phyloP scores from a whole-genome alignment of 2,797 vertebrate species.

The Myiotriccus ornatus region DNA sequence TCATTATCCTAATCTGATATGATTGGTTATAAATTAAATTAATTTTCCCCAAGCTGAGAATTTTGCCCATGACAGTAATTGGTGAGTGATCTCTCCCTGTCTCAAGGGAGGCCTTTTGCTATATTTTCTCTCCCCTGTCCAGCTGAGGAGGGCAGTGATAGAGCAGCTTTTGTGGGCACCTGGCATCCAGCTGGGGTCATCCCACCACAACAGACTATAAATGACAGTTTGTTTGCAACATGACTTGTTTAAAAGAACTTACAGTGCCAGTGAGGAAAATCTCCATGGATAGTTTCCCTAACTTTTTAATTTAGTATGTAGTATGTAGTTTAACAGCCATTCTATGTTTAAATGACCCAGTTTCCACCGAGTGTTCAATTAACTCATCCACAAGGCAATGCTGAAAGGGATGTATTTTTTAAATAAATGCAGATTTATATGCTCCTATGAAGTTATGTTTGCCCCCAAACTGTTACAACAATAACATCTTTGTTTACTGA shows the following conservation, averaged over 20 bases:
- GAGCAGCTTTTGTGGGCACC: neutral
- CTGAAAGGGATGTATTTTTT: neutral
- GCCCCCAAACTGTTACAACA: neutral
- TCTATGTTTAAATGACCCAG: constrained; percentile 38
- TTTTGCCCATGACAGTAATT: rapidly evolving
- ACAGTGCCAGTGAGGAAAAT: neutral
- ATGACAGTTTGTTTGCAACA: neutral
- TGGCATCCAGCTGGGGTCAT: neutral
- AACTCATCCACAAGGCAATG: neutral
- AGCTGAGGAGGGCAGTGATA: neutral
- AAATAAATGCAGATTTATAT: neutral
- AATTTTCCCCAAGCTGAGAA: neutral
- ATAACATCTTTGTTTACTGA: neutral
- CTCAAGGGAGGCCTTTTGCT: neutral
- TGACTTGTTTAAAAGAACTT: neutral
- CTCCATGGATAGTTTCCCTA: neutral
- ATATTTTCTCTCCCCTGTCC: neutral
- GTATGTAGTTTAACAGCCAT: constrained; percentile 36
- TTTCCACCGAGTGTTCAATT: constrained; percentile 34
- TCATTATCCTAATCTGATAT: neutral
- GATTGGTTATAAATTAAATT: neutral
- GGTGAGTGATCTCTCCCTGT: neutral
- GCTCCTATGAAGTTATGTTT: neutral
- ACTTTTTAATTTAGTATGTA: constrained; percentile 36
- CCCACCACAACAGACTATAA: neutral